These are phyloP conservation scores for Trigoniulus corallinus DNA, from an alignment of 1,140 invertebrate species.

Conservation along the genomic window DNA sequence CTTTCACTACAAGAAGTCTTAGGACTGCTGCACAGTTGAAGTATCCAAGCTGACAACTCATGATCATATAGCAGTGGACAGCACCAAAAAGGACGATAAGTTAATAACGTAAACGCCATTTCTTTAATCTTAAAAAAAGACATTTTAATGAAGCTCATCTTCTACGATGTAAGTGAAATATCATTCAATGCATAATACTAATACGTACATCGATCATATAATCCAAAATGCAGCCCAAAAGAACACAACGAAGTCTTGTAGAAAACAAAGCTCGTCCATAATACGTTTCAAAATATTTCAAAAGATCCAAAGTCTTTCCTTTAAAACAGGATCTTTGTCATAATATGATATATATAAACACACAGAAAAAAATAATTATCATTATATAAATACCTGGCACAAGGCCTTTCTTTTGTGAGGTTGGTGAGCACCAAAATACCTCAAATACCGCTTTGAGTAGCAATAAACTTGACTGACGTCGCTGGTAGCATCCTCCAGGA, in stretches of 20 bases:
- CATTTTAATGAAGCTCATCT: too few species aligned
- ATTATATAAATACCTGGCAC: conserved; percentile 2
- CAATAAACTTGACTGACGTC: not conserved
- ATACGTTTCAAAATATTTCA: not conserved
- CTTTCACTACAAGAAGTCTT: not conserved
- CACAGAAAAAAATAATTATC: not conserved
- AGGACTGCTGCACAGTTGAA: not conserved
- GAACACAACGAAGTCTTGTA: not conserved
- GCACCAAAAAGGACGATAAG: not conserved
- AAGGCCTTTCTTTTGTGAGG: not conserved
- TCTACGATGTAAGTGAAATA: too few species aligned
- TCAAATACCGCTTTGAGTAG: not conserved
- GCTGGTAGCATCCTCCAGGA: conserved; percentile 2
- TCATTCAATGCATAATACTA: too few species aligned
- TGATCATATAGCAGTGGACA: not conserved
- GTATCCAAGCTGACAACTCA: not conserved
- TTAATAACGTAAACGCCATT: not conserved
- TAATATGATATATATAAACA: not conserved
- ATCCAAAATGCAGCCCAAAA: not conserved
- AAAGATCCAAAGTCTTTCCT: not conserved
- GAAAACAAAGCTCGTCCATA: not conserved
- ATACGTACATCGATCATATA: not conserved
- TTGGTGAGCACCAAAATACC: not conserved
- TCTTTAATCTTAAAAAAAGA: not conserved
- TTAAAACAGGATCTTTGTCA: not conserved